Base-by-base conservation (phyloP, 2,797 vertebrate genomes). In the Monodelphis domestica region DNA sequence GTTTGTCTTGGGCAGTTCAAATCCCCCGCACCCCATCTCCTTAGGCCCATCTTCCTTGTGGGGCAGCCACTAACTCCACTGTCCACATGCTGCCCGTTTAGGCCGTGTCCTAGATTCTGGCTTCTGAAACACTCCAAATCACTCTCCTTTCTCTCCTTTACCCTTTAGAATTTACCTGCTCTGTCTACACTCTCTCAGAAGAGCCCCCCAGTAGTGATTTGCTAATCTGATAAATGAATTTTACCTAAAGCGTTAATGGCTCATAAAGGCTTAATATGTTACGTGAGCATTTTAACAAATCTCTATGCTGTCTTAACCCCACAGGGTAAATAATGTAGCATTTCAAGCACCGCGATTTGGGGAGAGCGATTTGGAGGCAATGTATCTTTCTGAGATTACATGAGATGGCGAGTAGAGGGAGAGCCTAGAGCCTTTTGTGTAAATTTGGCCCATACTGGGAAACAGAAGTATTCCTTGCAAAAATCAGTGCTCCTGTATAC, bases 1-100 rank as follows among this genome's bases (percentile, higher is more conserved):
- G 30, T 52, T 88, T 84, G 26, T 29, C 28, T 95, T 90, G 57
- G 29, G 50, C 11, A 84, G 26, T 0, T 90, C 21, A 89, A 2
- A 88, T 54, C 54, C 0, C 0, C 63, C 0, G 0, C 54, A 51
- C 88, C 0, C 0, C 54, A 51, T 88, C 0, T 54, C 56, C 88
- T 28, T 30, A 12, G 91, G 89, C 92, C 45, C 30, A 1, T 12
- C 70, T 93, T 59, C 56, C 12, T 54, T 51, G 14, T n/a, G 63
- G 28, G 1, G 15, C 5, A 70, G 2, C 1, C 30, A 12, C 30
- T n/a, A 12, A 30, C 17, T 24, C 0, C 7, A 24, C 21, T 91
- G 90, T 29, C 70, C 95, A 96, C 63, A 54, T 93, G 87, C 50
- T 29, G 17, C 1, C 52, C 55, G 0, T 11, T 78, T 29, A 59